A percentile compares a stretch with the other conserved stretches of the same genome.
Conservation (phyloP, 2,113 vertebrate species). For the Oxyura jamaicensis region DNA sequence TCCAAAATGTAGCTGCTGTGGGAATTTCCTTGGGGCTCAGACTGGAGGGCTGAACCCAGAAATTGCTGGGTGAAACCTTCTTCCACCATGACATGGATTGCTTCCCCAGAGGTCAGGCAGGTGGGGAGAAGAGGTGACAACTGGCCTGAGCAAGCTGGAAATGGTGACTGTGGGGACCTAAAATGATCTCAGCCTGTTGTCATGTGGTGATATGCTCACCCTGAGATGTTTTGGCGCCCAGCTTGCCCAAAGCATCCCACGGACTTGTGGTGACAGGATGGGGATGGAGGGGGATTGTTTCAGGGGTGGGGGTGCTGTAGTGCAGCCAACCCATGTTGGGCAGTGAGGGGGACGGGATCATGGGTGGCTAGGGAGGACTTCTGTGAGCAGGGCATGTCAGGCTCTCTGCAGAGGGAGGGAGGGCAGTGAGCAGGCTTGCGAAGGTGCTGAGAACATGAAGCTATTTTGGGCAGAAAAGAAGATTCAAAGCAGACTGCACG, state of each 20-base stretch:
- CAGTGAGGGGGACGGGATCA: background rate
- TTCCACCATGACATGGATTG: background rate
- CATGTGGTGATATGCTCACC: background rate
- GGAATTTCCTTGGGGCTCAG: background rate
- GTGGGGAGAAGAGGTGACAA: background rate
- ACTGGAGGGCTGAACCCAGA: background rate
- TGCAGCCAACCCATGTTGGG: background rate
- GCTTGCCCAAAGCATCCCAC: background rate
- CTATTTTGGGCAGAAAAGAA: slow-evolving; percentile 51
- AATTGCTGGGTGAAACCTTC: background rate
- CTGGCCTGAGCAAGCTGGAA: background rate
- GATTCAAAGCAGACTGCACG: slow-evolving; percentile 41
- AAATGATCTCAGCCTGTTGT: background rate
- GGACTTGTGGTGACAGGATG: background rate
- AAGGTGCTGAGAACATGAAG: slow-evolving; percentile 38
- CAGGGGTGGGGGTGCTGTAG: background rate
- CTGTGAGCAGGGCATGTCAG: background rate
- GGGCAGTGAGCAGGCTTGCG: background rate
- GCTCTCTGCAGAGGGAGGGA: background rate
- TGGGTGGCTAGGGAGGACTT: background rate
- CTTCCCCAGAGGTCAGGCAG: background rate
- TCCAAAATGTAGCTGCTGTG: background rate
- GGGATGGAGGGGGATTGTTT: background rate
- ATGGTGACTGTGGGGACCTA: background rate
- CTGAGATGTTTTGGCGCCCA: background rate